Base-by-base conservation (phyloP, 2,888 invertebrate species). In the Tenthredo mesomela region DNA sequence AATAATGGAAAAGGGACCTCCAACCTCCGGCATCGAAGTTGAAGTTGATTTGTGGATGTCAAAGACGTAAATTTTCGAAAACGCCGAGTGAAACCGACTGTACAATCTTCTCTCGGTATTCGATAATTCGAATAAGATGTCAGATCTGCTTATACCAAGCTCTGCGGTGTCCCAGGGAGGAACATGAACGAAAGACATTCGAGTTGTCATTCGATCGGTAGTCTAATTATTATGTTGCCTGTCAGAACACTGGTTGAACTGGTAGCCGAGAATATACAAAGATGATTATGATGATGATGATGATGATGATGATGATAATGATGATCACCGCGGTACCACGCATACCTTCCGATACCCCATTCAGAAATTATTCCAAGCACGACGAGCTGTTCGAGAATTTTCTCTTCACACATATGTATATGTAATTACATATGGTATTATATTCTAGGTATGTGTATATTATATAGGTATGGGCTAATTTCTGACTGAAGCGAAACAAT, bases 191-290 rank as follows among this genome's bases (percentile, higher is more conserved):
- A 73, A 29, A 25, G 47, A 77, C 18, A 77, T 77, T 50, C 54
- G 15, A 77, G 77, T 77, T 77, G 77, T 77, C 77, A 50, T 77
- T 54, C 54, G 50, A 54, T 77, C 77, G 77, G 77, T 77, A 77
- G 77, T 33, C 50, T 77, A 77, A 77, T 77, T 54, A 77, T 77
- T 77, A 47, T 77, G 77, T 77, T 40, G 50, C 50, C 50, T 54
- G 77, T 77, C 77, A 77, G 33, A n/a, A 50, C 15, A 25, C 73
- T 12, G 3, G 15, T 12, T 43, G 43, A 43, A 43, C 40, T 43
- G 37, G 73, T 29, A 73, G 21, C 43, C 25, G 40, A 37, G 73
- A 43, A 25, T 40, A 43, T 40, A 43, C 43, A 73, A 73, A 25
- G 73, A 73, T 21, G 73, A 73, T 43, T 40, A 43, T 43, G 29